Conservation (phyloP, 2,797 vertebrate genomes). For the Schizothorax lantsangensis region DNA sequence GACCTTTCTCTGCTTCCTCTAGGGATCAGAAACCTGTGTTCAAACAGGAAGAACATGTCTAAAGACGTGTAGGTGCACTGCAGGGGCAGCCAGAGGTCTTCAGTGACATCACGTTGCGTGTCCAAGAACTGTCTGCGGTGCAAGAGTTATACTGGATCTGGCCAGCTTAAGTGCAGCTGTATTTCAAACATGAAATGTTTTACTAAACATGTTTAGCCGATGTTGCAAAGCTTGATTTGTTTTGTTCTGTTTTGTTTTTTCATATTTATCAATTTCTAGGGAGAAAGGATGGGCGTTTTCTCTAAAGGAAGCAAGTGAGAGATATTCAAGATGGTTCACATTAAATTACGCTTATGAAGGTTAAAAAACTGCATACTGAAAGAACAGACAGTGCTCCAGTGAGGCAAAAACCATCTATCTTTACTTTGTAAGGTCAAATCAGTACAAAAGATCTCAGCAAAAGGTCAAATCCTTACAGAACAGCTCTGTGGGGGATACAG, state of each 20-base stretch:
- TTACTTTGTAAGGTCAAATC: constrained; percentile 1
- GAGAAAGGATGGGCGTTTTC: neutral
- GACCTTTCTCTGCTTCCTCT: constrained; percentile 40
- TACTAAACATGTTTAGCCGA: neutral
- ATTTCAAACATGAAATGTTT: neutral
- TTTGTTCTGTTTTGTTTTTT: neutral
- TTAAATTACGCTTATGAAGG: neutral
- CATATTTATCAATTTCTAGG: neutral
- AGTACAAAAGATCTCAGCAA: neutral
- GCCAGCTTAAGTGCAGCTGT: neutral
- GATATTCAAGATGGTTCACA: neutral
- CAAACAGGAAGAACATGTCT: constrained; percentile 25
- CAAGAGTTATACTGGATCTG: neutral
- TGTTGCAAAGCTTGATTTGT: neutral
- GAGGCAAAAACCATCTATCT: neutral
- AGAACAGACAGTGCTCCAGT: neutral
- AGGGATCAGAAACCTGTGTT: constrained; percentile 32
- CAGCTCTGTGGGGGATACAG: neutral
- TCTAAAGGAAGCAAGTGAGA: neutral
- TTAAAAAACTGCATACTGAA: neutral
- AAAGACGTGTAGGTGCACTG: constrained; percentile 21
- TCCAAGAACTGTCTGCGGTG: neutral
- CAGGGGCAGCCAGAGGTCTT: constrained; percentile 13
- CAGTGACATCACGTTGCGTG: neutral
- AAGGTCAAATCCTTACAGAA: neutral